Evolutionary conservation across 2,888 invertebrate species (phyloP).

Genomic region (Cosmia trapezina): DNA sequence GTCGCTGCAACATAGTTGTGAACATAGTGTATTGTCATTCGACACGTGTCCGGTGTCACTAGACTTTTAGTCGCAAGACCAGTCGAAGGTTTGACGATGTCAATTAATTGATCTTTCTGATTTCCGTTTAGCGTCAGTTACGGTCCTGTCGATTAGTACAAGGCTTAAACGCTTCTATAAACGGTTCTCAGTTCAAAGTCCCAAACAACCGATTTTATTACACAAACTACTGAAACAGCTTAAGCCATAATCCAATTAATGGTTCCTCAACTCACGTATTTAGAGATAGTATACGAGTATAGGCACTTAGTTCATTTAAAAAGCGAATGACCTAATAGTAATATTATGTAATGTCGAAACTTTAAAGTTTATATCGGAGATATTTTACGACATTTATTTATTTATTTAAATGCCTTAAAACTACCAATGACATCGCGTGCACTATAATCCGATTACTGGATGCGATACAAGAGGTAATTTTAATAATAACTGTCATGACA

Average conservation of each 20-base stretch:
- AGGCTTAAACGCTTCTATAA: background rate
- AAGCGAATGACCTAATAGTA: background rate
- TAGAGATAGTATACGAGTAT: too few relatives aligned
- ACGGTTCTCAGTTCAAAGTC: conserved; percentile 25
- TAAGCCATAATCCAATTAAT: conserved; percentile 46
- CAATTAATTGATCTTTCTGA: background rate
- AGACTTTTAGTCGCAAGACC: background rate
- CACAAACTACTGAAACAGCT: conserved; percentile 29
- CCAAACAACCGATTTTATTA: conserved; percentile 29
- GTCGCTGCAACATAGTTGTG: background rate
- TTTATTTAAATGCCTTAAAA: too few relatives aligned
- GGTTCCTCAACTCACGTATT: background rate
- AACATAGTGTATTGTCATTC: background rate
- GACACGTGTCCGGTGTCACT: background rate
- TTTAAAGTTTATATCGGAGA: background rate
- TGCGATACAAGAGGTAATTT: background rate
- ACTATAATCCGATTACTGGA: conserved; percentile 8
- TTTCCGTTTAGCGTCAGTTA: conserved; percentile 7
- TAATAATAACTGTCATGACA: conserved; percentile 28
- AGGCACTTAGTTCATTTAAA: background rate
- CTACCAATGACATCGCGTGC: too few relatives aligned
- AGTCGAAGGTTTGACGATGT: conserved; percentile 11
- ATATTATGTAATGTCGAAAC: background rate
- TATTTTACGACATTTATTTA: conserved; percentile 24
- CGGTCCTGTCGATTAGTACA: conserved; percentile 2